Evolutionary conservation across 2,797 vertebrate species (phyloP).

Genomic region (Kryptolebias ocellatus): DNA sequence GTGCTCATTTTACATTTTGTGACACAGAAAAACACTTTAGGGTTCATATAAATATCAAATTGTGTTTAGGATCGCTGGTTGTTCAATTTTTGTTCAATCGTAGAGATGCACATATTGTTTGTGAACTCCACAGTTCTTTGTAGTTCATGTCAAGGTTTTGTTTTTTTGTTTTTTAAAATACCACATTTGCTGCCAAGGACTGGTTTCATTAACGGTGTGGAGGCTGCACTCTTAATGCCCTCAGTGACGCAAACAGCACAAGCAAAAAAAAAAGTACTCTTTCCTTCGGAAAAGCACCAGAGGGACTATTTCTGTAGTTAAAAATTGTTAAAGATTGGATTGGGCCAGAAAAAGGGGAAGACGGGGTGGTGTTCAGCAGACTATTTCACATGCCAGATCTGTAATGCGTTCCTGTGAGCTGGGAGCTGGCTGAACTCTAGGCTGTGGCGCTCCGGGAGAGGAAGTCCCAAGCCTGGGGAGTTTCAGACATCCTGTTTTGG

Average conservation of each 20-base stretch:
- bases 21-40: slow-evolving; percentile 34
- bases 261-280: slow-evolving; percentile 59
- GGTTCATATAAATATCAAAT: slow-evolving; percentile 33
- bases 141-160: slow-evolving; percentile 64
- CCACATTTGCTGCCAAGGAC: slow-evolving; percentile 48
- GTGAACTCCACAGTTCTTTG: slow-evolving; percentile 38
- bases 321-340: slow-evolving; percentile 72
- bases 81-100: slow-evolving; percentile 21
- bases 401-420: slow-evolving; percentile 75
- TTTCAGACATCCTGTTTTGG: slow-evolving; percentile 82
- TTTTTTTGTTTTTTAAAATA: slow-evolving; percentile 38
- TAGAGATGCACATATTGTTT: slow-evolving; percentile 51
- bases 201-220: slow-evolving; percentile 58
- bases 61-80: slow-evolving; percentile 23
- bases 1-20: slow-evolving; percentile 15
- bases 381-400: slow-evolving; percentile 77
- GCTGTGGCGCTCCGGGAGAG: slow-evolving; percentile 70
- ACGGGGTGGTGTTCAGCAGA: slow-evolving; percentile 53
- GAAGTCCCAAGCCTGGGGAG: slow-evolving; percentile 80
- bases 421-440: slow-evolving; percentile 76
- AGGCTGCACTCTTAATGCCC: slow-evolving; percentile 73
- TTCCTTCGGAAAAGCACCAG: slow-evolving; percentile 77
- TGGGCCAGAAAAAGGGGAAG: slow-evolving; percentile 44
- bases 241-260: slow-evolving; percentile 75
- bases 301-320: slow-evolving; percentile 77